Conservation (phyloP, 2,113 vertebrate genomes). For the Tenrec ecaudatus region DNA sequence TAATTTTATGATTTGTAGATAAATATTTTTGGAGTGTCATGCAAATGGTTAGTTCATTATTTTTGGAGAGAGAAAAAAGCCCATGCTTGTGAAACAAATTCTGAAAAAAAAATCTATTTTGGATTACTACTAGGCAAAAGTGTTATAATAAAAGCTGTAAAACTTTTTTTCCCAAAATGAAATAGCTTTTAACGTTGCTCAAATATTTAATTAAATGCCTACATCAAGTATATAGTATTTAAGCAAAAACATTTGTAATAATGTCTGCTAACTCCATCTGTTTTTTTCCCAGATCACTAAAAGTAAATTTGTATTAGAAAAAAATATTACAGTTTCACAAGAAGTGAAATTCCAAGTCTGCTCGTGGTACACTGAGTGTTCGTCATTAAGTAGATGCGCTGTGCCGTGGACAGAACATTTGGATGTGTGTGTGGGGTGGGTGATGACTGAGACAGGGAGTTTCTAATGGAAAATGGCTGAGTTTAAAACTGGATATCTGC, state of each 20-base stretch:
- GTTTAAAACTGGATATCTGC: not conserved
- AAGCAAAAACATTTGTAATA: constrained; percentile 55
- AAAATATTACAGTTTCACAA: constrained; percentile 16
- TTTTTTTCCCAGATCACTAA: constrained; percentile 29
- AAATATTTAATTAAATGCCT: constrained; percentile 43
- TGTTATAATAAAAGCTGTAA: constrained; percentile 6
- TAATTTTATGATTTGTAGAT: constrained; percentile 23
- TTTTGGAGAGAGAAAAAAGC: not conserved
- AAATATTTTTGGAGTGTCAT: not conserved
- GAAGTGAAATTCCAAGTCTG: constrained; percentile 19
- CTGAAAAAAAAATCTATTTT: not conserved
- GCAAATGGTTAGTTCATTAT: constrained; percentile 47
- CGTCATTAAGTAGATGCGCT: not conserved
- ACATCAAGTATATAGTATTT: constrained; percentile 39
- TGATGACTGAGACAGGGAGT: not conserved
- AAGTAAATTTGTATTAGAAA: constrained; percentile 30
- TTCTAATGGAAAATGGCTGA: not conserved
- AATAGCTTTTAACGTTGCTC: constrained; percentile 63
- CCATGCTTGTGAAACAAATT: constrained; percentile 11
- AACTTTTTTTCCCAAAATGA: not conserved
- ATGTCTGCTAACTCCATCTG: constrained; percentile 6
- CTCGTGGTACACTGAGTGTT: not conserved
- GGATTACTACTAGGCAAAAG: constrained; percentile 43
- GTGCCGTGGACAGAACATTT: not conserved
- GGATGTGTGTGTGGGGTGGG: not conserved